Conservation (phyloP, 2,888 invertebrate species). For the Cordilura impudica region DNA sequence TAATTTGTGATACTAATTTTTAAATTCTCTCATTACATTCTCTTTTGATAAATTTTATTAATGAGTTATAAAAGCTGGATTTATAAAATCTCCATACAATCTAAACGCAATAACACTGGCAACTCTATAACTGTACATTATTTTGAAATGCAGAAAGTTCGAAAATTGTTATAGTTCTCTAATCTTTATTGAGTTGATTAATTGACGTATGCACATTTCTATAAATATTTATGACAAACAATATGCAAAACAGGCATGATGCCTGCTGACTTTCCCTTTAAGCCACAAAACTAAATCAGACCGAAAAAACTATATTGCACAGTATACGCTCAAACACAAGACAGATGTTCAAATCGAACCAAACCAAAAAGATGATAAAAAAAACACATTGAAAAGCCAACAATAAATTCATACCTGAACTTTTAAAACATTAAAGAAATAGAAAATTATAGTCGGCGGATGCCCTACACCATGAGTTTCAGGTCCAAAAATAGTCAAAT, state of each 20-base stretch:
- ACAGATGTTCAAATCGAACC: conserved; percentile 46
- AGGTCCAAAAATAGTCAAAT: no score
- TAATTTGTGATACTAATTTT: background rate
- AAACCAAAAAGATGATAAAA: conserved; percentile 16
- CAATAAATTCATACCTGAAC: no score
- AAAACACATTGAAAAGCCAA: conserved; percentile 35
- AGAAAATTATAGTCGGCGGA: background rate
- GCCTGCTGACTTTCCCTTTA: conserved; percentile 58
- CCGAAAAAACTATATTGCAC: conserved; percentile 34
- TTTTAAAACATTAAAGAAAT: background rate
- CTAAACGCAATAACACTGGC: background rate
- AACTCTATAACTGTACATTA: conserved; percentile 18
- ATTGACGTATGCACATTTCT: conserved; percentile 49
- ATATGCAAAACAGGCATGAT: conserved; percentile 46
- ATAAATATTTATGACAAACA: conserved; percentile 14
- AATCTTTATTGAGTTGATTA: conserved; percentile 57
- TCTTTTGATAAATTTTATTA: no score
- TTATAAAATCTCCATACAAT: no score
- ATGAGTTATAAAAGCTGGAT: background rate
- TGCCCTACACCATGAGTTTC: no score
- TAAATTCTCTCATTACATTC: no score
- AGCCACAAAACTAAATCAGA: conserved; percentile 59
- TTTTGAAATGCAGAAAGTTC: conserved; percentile 55
- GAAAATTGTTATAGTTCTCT: conserved; percentile 54
- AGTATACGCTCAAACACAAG: conserved; percentile 22